Conservation (phyloP, 2,888 invertebrate genomes). For the Coleophora flavipennella region DNA sequence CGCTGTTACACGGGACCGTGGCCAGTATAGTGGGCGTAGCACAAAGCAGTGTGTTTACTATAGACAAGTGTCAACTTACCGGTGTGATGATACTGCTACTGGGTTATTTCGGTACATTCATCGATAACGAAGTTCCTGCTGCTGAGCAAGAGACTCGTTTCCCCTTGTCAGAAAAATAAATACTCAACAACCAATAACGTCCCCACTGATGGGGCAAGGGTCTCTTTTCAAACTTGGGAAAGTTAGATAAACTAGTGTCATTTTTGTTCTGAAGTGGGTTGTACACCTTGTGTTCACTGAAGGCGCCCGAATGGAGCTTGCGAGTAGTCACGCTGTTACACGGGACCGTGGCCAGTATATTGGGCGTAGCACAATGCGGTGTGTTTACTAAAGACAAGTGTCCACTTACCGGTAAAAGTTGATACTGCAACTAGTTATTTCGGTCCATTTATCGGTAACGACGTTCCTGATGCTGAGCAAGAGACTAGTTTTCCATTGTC, state of each 20-base stretch:
- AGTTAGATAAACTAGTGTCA: conserved; percentile 45
- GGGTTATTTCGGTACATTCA: too few species aligned
- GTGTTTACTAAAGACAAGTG: conserved; percentile 24
- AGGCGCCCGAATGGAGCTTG: conserved; percentile 43
- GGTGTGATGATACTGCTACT: neutral
- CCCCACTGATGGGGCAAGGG: too few species aligned
- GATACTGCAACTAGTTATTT: neutral
- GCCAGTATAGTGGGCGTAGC: conserved; percentile 36
- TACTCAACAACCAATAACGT: too few species aligned
- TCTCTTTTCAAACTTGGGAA: too few species aligned
- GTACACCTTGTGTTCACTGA: conserved; percentile 21
- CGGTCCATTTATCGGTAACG: too few species aligned
- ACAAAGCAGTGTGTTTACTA: conserved; percentile 36
- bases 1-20: conserved; percentile 47
- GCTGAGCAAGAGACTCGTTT: too few species aligned
- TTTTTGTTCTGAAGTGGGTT: conserved; percentile 46
- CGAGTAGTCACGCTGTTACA: conserved; percentile 48
- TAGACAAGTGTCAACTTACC: conserved; percentile 29
- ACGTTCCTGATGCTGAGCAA: too few species aligned
- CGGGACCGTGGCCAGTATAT: conserved; percentile 37
- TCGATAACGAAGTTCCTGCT: too few species aligned
- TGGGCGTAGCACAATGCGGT: conserved; percentile 44
- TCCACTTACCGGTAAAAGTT: conserved; percentile 21
- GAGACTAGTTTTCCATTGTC: too few species aligned
- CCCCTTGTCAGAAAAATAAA: too few species aligned